Percentiles rank a stretch among this genome's conserved stretches.
These are phyloP conservation scores for Neuroscelio doddi DNA, from an alignment of 2,888 invertebrate species.

Conservation along the genomic window DNA sequence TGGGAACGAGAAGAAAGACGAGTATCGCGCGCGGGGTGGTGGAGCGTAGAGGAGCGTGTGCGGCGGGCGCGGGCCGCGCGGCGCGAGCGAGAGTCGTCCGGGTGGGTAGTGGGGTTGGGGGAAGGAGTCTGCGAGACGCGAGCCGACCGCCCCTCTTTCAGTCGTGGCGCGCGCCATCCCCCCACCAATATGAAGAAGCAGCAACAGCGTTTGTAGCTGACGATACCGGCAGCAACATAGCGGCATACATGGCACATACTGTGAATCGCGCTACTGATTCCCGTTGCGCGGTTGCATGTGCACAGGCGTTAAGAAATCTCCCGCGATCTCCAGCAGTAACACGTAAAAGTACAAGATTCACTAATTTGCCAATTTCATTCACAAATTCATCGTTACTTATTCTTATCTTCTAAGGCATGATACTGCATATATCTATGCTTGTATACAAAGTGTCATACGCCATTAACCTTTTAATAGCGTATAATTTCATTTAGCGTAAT, in stretches of 20 bases:
- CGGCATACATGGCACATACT: conserved; percentile 22
- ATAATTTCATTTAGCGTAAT: too few species aligned
- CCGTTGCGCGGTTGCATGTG: conserved; percentile 40
- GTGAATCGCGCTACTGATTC: conserved; percentile 40
- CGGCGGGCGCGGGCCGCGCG: conserved; percentile 43
- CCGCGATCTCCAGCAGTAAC: conserved; percentile 29
- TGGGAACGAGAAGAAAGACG: conserved; percentile 37
- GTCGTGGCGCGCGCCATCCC: conserved; percentile 68
- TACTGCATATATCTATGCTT: too few species aligned
- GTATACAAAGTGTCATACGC: too few species aligned
- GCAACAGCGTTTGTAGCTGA: conserved; percentile 27
- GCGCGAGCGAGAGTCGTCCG: conserved; percentile 39
- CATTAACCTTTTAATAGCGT: too few species aligned
- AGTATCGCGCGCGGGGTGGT: conserved; percentile 24
- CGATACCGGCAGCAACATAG: conserved; percentile 41
- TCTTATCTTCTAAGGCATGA: too few species aligned
- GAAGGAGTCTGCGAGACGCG: conserved; percentile 63
- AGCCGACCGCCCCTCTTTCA: conserved; percentile 65
- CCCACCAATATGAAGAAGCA: conserved; percentile 49
- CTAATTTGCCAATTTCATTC: too few species aligned
- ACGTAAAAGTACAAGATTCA: too few species aligned
- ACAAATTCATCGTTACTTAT: too few species aligned
- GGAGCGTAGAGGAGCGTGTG: conserved; percentile 39
- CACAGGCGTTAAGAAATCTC: conserved; percentile 50
- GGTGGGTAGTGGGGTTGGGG: conserved; percentile 34